A percentile compares a stretch with the other conserved stretches of the same genome.
These are phyloP conservation scores for Tiliacea citrago DNA, from an alignment of 2,888 invertebrate species.

Conservation along the genomic window DNA sequence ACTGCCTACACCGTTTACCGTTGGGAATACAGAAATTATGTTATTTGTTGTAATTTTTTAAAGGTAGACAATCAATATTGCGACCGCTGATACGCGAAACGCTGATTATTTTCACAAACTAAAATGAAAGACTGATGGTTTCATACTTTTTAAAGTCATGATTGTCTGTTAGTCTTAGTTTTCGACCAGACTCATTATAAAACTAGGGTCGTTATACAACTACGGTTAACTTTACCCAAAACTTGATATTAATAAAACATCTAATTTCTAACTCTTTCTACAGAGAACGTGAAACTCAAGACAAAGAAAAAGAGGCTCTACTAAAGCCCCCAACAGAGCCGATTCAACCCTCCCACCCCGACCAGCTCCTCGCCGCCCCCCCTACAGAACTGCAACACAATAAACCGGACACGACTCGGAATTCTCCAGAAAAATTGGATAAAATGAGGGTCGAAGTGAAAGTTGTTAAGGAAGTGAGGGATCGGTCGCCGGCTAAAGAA, in stretches of 20 bases:
- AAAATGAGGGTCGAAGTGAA: constrained; percentile 46
- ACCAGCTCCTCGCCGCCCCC: accelerated
- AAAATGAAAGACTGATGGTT: too few relatives aligned
- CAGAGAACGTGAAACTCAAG: constrained; percentile 78
- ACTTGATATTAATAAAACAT: not conserved
- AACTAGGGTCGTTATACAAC: too few relatives aligned
- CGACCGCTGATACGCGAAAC: too few relatives aligned
- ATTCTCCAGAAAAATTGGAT: constrained; percentile 69
- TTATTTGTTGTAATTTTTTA: too few relatives aligned
- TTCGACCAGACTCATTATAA: too few relatives aligned
- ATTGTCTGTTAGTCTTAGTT: too few relatives aligned
- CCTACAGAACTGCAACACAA: constrained; percentile 14
- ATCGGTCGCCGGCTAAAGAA: constrained; percentile 72
- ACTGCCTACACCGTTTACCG: too few relatives aligned
- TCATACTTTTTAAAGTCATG: too few relatives aligned
- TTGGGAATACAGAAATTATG: too few relatives aligned
- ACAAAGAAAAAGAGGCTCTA: constrained; percentile 64
- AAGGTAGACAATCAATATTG: too few relatives aligned
- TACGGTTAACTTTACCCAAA: too few relatives aligned
- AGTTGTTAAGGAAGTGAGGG: constrained; percentile 67
- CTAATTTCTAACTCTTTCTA: not conserved
- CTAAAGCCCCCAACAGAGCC: constrained; percentile 19
- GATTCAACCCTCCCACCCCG: accelerated
- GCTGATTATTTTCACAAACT: too few relatives aligned
- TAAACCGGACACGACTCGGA: constrained; percentile 77